Evolutionary conservation across 2,113 vertebrate species (phyloP).

Genomic region (Hirundichthys speculiger): DNA sequence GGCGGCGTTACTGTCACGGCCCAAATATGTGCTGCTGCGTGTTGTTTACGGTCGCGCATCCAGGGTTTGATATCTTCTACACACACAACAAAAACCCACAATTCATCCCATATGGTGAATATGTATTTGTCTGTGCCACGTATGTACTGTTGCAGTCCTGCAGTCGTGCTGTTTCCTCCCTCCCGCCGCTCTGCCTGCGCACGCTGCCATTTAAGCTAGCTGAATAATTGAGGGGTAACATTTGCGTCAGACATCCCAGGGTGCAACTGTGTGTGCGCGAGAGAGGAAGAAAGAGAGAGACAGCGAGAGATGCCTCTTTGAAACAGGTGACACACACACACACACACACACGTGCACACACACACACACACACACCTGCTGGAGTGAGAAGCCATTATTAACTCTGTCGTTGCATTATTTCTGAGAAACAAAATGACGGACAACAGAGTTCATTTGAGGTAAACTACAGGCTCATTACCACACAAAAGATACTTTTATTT

Average conservation of each 20-base stretch:
- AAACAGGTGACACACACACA: slow-evolving; percentile 18
- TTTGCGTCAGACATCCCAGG: slow-evolving; percentile 71
- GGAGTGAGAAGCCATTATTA: slow-evolving; percentile 41
- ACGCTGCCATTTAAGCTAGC: slow-evolving; percentile 79
- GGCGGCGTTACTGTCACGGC: slow-evolving; percentile 6
- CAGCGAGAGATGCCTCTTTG: slow-evolving; percentile 31
- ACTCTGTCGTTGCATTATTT: slow-evolving; percentile 9
- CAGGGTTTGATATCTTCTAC: slow-evolving; percentile 19
- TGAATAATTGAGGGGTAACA: slow-evolving; percentile 84
- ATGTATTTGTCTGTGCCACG: background rate
- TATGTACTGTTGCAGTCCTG: background rate
- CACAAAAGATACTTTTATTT: no score
- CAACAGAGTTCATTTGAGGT: no score
- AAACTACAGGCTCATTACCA: no score
- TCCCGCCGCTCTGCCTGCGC: slow-evolving; percentile 40
- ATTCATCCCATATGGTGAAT: background rate
- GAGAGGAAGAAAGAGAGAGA: no score
- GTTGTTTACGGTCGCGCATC: slow-evolving; percentile 30
- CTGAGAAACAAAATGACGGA: background rate
- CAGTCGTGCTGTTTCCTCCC: slow-evolving; percentile 21
- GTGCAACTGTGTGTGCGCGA: slow-evolving; percentile 49
- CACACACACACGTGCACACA: no score
- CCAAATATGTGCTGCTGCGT: slow-evolving; percentile 44
- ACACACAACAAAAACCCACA: background rate
- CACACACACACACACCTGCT: slow-evolving; percentile 38